phyloP scores from a whole-genome alignment of 2,113 vertebrate species.

The Nesoenas mayeri region DNA sequence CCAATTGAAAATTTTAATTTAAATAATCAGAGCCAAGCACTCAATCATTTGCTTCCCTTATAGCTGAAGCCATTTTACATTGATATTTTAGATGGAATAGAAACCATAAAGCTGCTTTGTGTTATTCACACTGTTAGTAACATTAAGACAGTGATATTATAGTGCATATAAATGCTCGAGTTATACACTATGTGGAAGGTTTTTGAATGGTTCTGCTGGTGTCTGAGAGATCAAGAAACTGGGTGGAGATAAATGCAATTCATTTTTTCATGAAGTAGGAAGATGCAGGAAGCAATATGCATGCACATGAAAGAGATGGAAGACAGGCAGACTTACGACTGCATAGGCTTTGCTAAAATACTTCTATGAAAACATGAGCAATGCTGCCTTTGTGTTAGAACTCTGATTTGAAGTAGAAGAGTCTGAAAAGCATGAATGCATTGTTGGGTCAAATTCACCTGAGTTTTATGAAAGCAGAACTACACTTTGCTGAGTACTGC shows the following conservation, averaged over 20 bases:
- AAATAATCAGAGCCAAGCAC: neutral
- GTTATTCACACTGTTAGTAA: neutral
- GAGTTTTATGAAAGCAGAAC: neutral
- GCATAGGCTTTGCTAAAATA: neutral
- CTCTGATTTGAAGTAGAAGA: neutral
- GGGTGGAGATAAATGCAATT: neutral
- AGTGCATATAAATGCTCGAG: neutral
- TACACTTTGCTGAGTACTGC: neutral
- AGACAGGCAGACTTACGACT: neutral
- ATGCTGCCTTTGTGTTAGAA: neutral
- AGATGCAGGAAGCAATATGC: neutral
- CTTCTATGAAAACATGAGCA: neutral
- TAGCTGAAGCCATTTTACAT: neutral
- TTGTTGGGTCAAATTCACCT: neutral
- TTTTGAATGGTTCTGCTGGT: neutral
- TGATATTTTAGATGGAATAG: neutral
- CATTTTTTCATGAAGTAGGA: neutral
- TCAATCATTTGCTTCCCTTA: constrained; percentile 1
- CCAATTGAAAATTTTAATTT: constrained; percentile 36
- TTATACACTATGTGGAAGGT: neutral
- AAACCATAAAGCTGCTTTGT: neutral
- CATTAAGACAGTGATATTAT: neutral
- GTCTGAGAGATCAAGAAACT: neutral
- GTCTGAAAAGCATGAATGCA: neutral
- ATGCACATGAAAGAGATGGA: neutral